Base-by-base conservation (phyloP, 1,140 invertebrate genomes). In the Coelopa frigida region DNA sequence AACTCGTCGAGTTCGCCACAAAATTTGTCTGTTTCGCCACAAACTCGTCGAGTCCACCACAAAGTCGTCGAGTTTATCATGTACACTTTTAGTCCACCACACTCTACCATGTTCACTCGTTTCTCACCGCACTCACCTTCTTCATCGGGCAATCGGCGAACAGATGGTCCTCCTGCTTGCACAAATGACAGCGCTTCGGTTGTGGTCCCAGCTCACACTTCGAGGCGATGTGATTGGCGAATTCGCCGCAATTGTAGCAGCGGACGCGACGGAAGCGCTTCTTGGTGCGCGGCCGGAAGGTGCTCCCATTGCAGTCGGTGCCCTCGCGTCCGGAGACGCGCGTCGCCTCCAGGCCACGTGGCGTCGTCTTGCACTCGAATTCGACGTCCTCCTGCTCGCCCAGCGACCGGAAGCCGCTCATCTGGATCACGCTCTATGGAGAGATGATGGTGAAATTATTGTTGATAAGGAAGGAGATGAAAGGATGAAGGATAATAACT, bases 201-300 rank as follows among this genome's bases (percentile, higher is more conserved):
- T 89, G 82, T 44, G 89, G 88, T 12, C 85, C 87, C 61, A 86
- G 73, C 46, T 78, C 80, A 68, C 89, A 93, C 68, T 90, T 89
- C 32, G 87, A 83, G 18, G 89, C 89, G 61, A 92, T 85, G 69
- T 93, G 89, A 70, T 90, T 91, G 22, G 86, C 84, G 65, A 91
- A 89, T 68, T 91, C 87, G 5, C 89, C 89, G 63, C 89, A 92
- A 66, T 93, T 92, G 70, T 91, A 93, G 70, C 88, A 92, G 59
- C 89, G 89, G 61, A 90, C 84, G 77, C 89, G 89, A 58, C 82
- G 77, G 68, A 84, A 83, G 50, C 86, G 78, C 71, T 87, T 89
- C 61, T 87, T 85, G 8, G 54, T 29, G 72, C 58, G 77, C 70
- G 44, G 83, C 78, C 59, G 85, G 71, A 56, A 87, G 71, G 58